Evolutionary conservation across 2,888 invertebrate genomes (phyloP).

Genomic region (Sepioteuthis lessoniana): DNA sequence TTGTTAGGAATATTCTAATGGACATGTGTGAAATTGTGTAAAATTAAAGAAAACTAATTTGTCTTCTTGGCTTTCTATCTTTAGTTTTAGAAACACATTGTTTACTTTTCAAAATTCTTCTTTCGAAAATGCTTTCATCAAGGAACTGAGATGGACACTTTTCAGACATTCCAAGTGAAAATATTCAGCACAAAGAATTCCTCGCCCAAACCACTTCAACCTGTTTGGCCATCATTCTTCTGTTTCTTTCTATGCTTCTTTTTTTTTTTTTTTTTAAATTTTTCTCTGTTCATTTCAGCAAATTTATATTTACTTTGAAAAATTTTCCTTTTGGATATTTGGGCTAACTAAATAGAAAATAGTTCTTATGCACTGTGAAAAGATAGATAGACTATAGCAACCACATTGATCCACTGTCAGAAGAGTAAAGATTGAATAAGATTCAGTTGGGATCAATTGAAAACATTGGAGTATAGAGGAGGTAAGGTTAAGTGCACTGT

Average conservation of each 20-base stretch:
- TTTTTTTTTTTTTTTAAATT: neutral
- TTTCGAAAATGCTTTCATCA: slow-evolving; percentile 6
- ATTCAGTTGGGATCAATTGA: neutral
- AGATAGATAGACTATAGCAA: neutral
- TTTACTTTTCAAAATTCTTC: slow-evolving; percentile 2
- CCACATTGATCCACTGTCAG: neutral
- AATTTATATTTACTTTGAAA: slow-evolving; percentile 14
- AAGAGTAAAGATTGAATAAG: neutral
- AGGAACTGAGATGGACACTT: neutral
- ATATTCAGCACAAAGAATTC: neutral
- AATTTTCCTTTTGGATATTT: slow-evolving; percentile 16
- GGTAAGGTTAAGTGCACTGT: neutral
- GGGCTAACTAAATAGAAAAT: slow-evolving; percentile 4
- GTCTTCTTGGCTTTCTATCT: neutral
- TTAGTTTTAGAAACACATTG: neutral
- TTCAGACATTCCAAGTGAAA: slow-evolving; percentile 17
- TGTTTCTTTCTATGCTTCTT: neutral
- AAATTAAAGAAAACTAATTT: slow-evolving; percentile 6
- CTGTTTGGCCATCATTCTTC: slow-evolving; percentile 15
- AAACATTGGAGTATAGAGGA: neutral
- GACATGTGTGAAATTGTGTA: neutral
- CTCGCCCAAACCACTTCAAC: neutral
- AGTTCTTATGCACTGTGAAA: neutral
- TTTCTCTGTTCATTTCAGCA: neutral
- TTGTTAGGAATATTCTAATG: neutral